These are phyloP conservation scores for Sebastes schlegelii DNA, from an alignment of 2,113 vertebrate species.

Conservation along the genomic window DNA sequence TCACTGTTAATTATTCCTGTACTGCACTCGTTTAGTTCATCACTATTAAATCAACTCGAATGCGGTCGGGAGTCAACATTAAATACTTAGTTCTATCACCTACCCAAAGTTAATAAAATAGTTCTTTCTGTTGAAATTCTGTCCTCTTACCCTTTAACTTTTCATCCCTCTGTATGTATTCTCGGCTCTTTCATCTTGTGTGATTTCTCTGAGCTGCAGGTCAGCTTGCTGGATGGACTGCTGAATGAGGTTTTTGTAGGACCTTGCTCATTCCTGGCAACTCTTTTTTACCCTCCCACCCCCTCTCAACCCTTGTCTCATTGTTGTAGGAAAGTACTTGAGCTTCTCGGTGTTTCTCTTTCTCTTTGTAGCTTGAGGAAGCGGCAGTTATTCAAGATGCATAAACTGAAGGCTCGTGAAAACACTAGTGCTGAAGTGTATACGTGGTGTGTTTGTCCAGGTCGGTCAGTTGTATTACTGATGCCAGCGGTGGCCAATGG, in stretches of 20 bases:
- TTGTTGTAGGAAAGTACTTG: neutral
- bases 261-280: neutral
- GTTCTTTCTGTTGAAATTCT: neutral
- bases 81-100: neutral
- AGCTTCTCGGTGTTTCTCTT: neutral
- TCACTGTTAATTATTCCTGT: neutral
- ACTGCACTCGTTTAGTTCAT: neutral
- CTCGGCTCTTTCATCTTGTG: neutral
- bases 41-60: neutral
- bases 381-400: neutral
- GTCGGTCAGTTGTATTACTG: neutral
- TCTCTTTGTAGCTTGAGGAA: neutral
- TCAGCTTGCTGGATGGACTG: neutral
- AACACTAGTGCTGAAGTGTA: neutral
- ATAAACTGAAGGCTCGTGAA: neutral
- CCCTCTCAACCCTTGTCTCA: neutral
- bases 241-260: neutral
- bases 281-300: neutral
- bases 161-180: neutral
- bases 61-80: neutral
- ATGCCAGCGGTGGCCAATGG: neutral
- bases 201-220: constrained; percentile 12
- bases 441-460: neutral
- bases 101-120: neutral
- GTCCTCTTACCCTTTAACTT: neutral